These are phyloP conservation scores for Asarcornis scutulata DNA, from an alignment of 2,113 vertebrate genomes.

Conservation along the genomic window DNA sequence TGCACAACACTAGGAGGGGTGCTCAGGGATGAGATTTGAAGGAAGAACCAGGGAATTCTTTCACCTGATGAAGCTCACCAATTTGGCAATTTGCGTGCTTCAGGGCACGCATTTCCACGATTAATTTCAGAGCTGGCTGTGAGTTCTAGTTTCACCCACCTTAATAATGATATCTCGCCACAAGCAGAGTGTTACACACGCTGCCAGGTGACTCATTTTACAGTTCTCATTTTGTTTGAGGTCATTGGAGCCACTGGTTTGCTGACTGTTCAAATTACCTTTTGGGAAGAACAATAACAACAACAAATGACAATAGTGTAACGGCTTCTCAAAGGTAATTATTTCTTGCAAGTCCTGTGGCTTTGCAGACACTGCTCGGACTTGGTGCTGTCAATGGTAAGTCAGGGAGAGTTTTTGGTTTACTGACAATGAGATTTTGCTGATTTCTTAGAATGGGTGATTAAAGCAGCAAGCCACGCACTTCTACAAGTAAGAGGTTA, in stretches of 20 bases:
- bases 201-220: background rate
- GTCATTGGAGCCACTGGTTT: background rate
- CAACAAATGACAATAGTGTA: fast-evolving
- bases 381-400: background rate
- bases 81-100: background rate
- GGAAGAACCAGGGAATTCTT: background rate
- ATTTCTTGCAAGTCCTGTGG: background rate
- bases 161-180: background rate
- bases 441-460: background rate
- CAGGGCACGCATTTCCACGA: background rate
- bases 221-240: background rate
- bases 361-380: background rate
- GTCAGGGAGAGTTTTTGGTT: background rate
- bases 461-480: background rate
- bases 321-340: background rate
- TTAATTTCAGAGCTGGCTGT: background rate
- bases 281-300: background rate
- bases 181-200: fast-evolving
- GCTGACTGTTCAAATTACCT: background rate
- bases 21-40: background rate
- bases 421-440: background rate
- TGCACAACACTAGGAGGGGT: background rate
- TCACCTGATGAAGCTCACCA: fast-evolving
- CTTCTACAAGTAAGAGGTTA: background rate
- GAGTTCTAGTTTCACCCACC: background rate